These are phyloP conservation scores for Galerucella pusilla DNA, from an alignment of 2,888 invertebrate genomes.

Conservation along the genomic window DNA sequence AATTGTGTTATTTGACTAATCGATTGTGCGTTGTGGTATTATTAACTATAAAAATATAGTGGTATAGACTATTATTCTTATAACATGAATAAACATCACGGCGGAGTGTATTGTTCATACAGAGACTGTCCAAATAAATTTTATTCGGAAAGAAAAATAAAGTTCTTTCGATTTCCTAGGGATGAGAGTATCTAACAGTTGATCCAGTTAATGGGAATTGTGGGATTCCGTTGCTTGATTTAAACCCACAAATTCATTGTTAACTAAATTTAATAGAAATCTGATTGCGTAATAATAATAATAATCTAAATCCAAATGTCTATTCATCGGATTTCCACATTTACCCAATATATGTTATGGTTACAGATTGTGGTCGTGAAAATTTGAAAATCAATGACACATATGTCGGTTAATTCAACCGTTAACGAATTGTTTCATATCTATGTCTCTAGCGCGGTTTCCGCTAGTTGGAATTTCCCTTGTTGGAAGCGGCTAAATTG, in stretches of 20 bases:
- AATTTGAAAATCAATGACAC: slow-evolving; percentile 10
- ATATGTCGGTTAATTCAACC: slow-evolving; percentile 12
- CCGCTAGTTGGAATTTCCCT: not conserved
- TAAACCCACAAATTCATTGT: not conserved
- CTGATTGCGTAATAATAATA: not conserved
- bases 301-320: not conserved
- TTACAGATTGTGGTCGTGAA: not conserved
- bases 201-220: not conserved
- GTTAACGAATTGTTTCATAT: slow-evolving; percentile 7
- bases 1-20: too few relatives aligned
- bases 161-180: too few relatives aligned
- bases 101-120: too few relatives aligned
- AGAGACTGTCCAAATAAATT: too few relatives aligned
- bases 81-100: too few relatives aligned
- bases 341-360: not conserved
- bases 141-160: too few relatives aligned
- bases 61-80: too few relatives aligned
- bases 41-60: too few relatives aligned
- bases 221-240: not conserved
- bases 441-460: not conserved
- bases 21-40: too few relatives aligned
- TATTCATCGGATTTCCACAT: not conserved
- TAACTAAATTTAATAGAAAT: not conserved
- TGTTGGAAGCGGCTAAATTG: not conserved
- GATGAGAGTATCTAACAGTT: not conserved